Evolutionary conservation across 2,888 invertebrate species (phyloP).

Genomic region (Argyresthia goedartella): DNA sequence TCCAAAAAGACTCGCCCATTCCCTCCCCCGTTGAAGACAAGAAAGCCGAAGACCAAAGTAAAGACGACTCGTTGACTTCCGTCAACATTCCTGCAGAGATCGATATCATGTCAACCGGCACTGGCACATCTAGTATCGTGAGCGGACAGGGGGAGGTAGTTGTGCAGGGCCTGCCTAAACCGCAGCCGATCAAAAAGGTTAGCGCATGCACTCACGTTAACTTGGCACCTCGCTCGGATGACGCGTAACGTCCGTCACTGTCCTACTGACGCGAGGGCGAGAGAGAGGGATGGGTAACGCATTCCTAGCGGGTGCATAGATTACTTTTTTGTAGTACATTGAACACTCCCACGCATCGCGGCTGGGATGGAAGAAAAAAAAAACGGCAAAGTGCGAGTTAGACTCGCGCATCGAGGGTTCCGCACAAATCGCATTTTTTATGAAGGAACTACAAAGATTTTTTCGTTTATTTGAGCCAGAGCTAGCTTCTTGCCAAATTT

Average conservation of each 20-base stretch:
- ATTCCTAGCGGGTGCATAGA: not conserved
- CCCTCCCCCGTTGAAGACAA: not conserved
- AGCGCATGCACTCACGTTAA: not conserved
- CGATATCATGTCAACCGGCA: constrained; percentile 22
- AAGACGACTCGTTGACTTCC: constrained; percentile 7
- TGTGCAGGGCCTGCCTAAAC: constrained; percentile 27
- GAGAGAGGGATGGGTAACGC: not conserved
- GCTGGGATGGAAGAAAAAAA: too few relatives aligned
- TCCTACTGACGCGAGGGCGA: not conserved
- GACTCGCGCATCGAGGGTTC: too few relatives aligned
- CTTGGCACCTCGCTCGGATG: too few relatives aligned
- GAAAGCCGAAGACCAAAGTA: not conserved
- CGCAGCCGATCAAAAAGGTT: constrained; percentile 20
- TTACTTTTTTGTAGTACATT: too few relatives aligned
- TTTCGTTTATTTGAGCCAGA: too few relatives aligned
- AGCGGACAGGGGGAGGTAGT: constrained; percentile 23
- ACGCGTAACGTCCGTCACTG: too few relatives aligned
- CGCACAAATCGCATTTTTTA: too few relatives aligned
- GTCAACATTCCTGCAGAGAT: constrained; percentile 17
- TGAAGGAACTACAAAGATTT: too few relatives aligned
- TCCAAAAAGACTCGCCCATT: not conserved
- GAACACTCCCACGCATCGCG: too few relatives aligned
- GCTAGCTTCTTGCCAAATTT: too few relatives aligned
- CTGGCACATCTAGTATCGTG: constrained; percentile 18
- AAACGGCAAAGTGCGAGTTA: too few relatives aligned